Evolutionary conservation across 2,888 invertebrate genomes (phyloP), one percentile per base, ranked within the genome.

Genomic region (Ichneumoninae sp.): DNA sequence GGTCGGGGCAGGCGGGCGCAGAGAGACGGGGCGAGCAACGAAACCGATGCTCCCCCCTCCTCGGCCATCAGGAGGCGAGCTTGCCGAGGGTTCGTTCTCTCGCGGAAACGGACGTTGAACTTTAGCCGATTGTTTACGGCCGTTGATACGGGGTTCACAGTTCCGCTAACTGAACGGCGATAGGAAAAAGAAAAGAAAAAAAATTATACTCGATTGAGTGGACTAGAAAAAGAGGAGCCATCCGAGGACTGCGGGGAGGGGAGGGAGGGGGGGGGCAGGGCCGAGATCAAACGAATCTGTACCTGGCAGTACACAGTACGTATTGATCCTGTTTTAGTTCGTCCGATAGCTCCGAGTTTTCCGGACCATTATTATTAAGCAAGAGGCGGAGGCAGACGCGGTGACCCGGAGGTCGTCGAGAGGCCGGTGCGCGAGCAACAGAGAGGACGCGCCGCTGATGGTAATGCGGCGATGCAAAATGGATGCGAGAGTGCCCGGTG

Each of bases 401-500:
- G 68, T 62, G 47, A 70, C 40, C 72, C 72, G 66, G 26, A 69
- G 33, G 72, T 60, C 60, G 47, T 26, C 26, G 47, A 74, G 66
- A 44, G 62, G 57, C 60, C 44, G 66, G 57, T 52, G 68, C 13
- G 68, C 50, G 50, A 66, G 60, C n/a, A 50, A 50, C 47, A 62
- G 60, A 60, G 40, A 30, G 54, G 47, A 65, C 52, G 80, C 68
- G 62, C 69, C 47, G 60, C 66, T 57, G 52, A 19, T 71, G 54
- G 79, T 80, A 80, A 80, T 82, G 86, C 86, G 86, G 66, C 84
- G 86, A 88, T 86, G 86, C 83, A 83, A 87, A 87, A 86, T 87
- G 79, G 83, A 86, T 86, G 86, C 87, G 30, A 66, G 76, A 13
- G 22, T 47, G 16, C 71, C 40, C 16, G 40, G 71, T 47, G 6